phyloP scores from a whole-genome alignment of 2,888 invertebrate genomes.

The Bombylius major region DNA sequence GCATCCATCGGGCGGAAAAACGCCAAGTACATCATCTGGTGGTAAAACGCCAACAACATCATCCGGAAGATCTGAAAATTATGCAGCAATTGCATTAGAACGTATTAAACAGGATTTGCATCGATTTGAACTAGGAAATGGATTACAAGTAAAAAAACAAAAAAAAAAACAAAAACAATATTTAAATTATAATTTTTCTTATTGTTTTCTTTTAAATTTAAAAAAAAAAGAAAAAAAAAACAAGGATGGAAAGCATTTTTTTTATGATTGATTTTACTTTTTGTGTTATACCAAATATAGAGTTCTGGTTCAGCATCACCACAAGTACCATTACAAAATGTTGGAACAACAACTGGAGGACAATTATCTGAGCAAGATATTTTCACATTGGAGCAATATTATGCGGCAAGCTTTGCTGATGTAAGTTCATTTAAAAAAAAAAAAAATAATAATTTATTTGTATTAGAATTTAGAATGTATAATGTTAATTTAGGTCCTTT shows the following conservation, averaged over 20 bases:
- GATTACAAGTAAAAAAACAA: slow-evolving; percentile 30
- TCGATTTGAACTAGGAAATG: slow-evolving; percentile 36
- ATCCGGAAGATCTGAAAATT: slow-evolving; percentile 36
- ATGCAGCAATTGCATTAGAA: slow-evolving; percentile 37
- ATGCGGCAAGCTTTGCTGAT: slow-evolving; percentile 13
- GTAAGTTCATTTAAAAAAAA: slow-evolving; percentile 4
- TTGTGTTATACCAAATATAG: slow-evolving; percentile 1
- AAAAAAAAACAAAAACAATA: neutral
- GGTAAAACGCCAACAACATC: slow-evolving; percentile 32
- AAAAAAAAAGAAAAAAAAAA: neutral
- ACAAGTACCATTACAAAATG: slow-evolving; percentile 14
- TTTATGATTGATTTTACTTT: neutral
- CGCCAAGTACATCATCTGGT: slow-evolving; percentile 25
- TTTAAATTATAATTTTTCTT: neutral
- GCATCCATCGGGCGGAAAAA: slow-evolving; percentile 40
- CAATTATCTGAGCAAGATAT: slow-evolving; percentile 15
- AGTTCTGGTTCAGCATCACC: slow-evolving; percentile 12
- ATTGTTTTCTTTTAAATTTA: neutral
- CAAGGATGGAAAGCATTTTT: too few species aligned
- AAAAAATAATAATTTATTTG: too few species aligned
- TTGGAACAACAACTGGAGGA: slow-evolving; percentile 6
- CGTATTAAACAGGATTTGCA: slow-evolving; percentile 37
- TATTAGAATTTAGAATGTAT: too few species aligned
- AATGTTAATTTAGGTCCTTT: too few species aligned
- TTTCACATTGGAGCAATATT: slow-evolving; percentile 13